Base-by-base conservation (phyloP, 2,888 invertebrate genomes). In the Hypolimnas misippus region DNA sequence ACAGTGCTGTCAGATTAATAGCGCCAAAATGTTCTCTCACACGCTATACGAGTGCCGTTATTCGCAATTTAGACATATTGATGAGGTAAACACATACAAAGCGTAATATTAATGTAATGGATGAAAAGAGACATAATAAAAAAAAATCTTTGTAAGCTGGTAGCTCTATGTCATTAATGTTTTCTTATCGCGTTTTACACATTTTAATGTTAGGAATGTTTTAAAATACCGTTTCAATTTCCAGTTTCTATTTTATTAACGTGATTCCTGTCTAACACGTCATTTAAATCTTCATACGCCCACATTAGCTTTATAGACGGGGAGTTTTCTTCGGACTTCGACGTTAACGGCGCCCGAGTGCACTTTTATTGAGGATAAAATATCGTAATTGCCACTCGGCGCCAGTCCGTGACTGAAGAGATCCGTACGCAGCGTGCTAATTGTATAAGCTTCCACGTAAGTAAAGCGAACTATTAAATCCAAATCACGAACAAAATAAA, bases 361-460 rank as follows among this genome's bases (percentile, higher is more conserved):
- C 89, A 89, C 83, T 89, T 89, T 89, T 89, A 89, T 88, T 85
- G 86, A 81, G 85, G 84, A 86, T 87, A 86, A 88, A 89, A 88
- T 88, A 86, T 81, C 82, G 84, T 87, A 89, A 89, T 87, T 87
- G 87, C 83, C 84, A 83, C 86, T 86, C 85, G 83, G 84, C 83
- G 83, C 81, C 81, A 77, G 76, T 76, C 82, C 85, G 82, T 84
- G 86, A 86, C 84, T 81, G 86, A 86, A 82, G 83, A 82, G 79
- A 81, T 85, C 79, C 25, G 29, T 29, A 29, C 49, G 78, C 81
- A 84, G 86, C 86, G 86, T 87, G 86, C 76, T 87, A 86, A 89
- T 86, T 87, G 83, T 85, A 77, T 77, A 73, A 73, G 14, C 49
- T 29, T 49, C 7, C 25, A 21, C 46, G 4, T 49, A 29, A 29